Evolutionary conservation across 2,113 vertebrate genomes (phyloP).

Genomic region (Rhea pennata): DNA sequence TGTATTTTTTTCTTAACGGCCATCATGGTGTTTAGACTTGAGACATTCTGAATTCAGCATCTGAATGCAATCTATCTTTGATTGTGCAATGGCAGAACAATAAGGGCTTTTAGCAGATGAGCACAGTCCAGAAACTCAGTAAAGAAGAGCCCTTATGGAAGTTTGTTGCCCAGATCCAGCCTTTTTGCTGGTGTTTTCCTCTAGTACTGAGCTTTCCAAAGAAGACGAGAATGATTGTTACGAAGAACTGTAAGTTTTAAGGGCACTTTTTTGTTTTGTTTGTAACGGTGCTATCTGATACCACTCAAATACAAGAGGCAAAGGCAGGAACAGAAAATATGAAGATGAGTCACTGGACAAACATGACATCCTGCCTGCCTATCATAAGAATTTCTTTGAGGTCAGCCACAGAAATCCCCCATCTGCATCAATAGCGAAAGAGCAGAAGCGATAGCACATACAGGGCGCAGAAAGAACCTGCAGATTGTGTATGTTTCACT

Average conservation of each 20-base stretch:
- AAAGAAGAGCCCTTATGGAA: background rate
- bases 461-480: background rate
- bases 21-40: background rate
- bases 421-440: conserved; percentile 23
- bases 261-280: background rate
- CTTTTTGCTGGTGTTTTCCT: background rate
- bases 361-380: background rate
- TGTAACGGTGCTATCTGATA: conserved; percentile 13
- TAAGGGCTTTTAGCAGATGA: background rate
- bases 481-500: background rate
- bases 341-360: conserved; percentile 1
- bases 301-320: background rate
- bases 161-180: background rate
- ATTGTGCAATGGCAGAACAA: background rate
- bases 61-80: background rate
- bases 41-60: background rate
- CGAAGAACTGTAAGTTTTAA: background rate
- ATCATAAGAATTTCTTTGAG: conserved; percentile 30
- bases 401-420: background rate
- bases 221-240: background rate
- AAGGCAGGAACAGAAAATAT: background rate
- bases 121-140: background rate
- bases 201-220: background rate
- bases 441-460: background rate
- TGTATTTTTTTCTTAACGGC: background rate